Conservation (phyloP, 2,888 invertebrate genomes). For the Plebejus argus region DNA sequence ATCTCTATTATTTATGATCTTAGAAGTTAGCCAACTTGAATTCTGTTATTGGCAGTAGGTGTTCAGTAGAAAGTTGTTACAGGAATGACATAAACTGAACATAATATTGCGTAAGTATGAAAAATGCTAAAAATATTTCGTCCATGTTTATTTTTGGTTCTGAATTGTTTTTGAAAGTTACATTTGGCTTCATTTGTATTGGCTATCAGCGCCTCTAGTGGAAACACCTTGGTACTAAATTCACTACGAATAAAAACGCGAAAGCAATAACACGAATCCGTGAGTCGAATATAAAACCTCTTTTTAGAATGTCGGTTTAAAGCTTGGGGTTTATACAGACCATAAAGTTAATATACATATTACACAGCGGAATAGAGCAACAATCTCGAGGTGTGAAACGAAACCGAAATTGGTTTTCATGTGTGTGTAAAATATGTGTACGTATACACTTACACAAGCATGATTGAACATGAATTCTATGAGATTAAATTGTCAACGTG, state of each 20-base stretch:
- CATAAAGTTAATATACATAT: no score
- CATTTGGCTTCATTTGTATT: neutral
- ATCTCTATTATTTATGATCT: neutral
- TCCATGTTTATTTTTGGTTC: neutral
- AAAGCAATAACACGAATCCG: neutral
- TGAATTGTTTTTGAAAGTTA: neutral
- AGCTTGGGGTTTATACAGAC: neutral
- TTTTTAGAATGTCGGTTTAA: no score
- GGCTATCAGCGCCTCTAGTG: neutral
- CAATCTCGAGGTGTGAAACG: no score
- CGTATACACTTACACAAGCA: no score
- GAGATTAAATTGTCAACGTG: no score
- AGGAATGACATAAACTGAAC: neutral
- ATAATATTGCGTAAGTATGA: neutral
- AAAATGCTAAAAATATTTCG: neutral
- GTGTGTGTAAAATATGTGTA: no score
- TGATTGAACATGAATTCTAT: no score
- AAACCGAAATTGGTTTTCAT: no score
- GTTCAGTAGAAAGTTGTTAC: neutral
- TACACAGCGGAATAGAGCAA: no score
- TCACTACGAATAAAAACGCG: neutral
- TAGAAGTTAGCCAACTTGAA: neutral
- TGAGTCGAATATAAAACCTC: neutral
- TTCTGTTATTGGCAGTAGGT: neutral
- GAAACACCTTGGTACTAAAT: neutral